A percentile compares a stretch with the other conserved stretches of the same genome.
Evolutionary conservation across 2,888 invertebrate species (phyloP).

Genomic region (Thymelicus lineola): DNA sequence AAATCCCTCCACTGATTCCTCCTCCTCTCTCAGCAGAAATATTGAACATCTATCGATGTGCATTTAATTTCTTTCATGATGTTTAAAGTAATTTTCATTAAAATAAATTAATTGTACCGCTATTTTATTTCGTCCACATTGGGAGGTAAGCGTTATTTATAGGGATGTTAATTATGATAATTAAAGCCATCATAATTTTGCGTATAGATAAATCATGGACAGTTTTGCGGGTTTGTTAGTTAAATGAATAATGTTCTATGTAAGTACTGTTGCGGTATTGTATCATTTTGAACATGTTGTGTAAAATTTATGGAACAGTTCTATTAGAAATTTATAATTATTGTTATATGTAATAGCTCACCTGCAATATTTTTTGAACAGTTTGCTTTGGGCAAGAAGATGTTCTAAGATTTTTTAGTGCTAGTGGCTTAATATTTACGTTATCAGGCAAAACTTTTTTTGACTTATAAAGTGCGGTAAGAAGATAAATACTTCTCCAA

Average conservation of each 20-base stretch:
- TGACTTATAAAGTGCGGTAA: too few species aligned
- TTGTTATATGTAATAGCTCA: not conserved
- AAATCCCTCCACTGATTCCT: conserved; percentile 16
- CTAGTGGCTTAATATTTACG: too few species aligned
- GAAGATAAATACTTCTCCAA: too few species aligned
- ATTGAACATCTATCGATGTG: conserved; percentile 23
- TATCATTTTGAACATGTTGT: conserved; percentile 10
- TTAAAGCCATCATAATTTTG: conserved; percentile 38
- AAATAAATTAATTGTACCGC: conserved; percentile 33
- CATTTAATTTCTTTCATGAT: conserved; percentile 36
- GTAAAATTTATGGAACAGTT: not conserved
- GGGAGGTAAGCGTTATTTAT: conserved; percentile 36
- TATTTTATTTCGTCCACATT: conserved; percentile 21
- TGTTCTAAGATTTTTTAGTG: too few species aligned
- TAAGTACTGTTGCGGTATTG: conserved; percentile 29
- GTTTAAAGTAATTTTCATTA: conserved; percentile 31
- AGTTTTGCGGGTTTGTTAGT: conserved; percentile 37
- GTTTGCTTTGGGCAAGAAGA: too few species aligned
- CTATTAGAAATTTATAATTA: not conserved
- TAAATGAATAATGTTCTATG: conserved; percentile 35
- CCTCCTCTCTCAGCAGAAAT: conserved; percentile 20
- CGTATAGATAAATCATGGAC: conserved; percentile 33
- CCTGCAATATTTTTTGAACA: too few species aligned
- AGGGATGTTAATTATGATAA: conserved; percentile 35
- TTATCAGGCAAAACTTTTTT: too few species aligned